Base-by-base conservation (phyloP, 2,113 vertebrate genomes). In the Chaetodon auriga region DNA sequence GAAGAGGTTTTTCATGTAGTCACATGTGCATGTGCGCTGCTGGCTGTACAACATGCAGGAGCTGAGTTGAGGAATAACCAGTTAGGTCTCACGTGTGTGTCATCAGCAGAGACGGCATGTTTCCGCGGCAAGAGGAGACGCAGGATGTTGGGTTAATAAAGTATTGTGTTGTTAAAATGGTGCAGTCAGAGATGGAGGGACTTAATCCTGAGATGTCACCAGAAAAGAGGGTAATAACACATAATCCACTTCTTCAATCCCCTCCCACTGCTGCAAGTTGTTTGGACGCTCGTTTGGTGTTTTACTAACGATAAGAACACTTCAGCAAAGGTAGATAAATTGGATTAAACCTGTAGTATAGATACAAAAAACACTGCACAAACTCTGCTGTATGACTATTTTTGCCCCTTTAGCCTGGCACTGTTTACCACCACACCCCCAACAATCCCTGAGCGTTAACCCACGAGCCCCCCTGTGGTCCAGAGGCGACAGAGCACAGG, bases 1-100 rank as follows among this genome's bases (percentile, higher is more conserved):
- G 73, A 75, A 90, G 70, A 89, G 90, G 53, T 76, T 93, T 90
- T 89, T 76, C 81, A 75, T 90, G 92, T 90, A 75, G 81, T 81
- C 87, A 81, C 81, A 79, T 68, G 80, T 77, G 69, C 70, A 19
- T 69, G 76, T 68, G 78, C 8, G 68, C 68, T 7, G 75, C 65
- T 13, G 77, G 58, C 25, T 75, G 86, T 57, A 45, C 74, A 41
- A 36, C 23, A n/a, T 6, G 78, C 72, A 43, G 57, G 75, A 76
- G 75, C 19, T 6, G 58, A 76, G 68, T 80, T 58, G 19, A 73
- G 60, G 65, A 51, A 79, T 69, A 81, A 78, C 30, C 62, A 72
- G 66, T 82, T 79, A 65, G 15, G 7, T 54, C 62, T 70, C 15
- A 11, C 30, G 23, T 74, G 54, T n/a, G 53, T 60, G 64, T 48